phyloP scores from a whole-genome alignment of 2,888 invertebrate genomes.

The Unio pictorum region DNA sequence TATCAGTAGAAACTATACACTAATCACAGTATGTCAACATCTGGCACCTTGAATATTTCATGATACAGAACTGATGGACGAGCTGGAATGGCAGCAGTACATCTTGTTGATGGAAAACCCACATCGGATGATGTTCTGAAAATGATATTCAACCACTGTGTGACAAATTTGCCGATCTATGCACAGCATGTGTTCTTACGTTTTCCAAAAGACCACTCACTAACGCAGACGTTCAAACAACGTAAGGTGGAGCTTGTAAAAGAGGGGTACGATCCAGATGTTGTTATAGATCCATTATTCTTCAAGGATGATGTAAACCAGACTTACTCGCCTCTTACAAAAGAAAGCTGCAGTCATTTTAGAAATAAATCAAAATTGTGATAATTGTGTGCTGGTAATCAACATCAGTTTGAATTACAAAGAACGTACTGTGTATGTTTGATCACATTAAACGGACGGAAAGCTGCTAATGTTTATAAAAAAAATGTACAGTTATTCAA shows the following conservation, averaged over 20 bases:
- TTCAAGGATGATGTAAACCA: conserved; percentile 34
- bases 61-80: conserved; percentile 31
- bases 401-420: too few species aligned
- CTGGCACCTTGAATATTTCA: too few species aligned
- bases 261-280: conserved; percentile 54
- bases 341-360: conserved; percentile 23
- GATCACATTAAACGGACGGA: too few species aligned
- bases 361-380: conserved; percentile 33
- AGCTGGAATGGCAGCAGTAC: conserved; percentile 58
- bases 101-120: conserved; percentile 27
- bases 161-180: conserved; percentile 47
- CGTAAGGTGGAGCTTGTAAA: conserved; percentile 54
- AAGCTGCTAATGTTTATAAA: too few species aligned
- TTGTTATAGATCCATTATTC: conserved; percentile 49
- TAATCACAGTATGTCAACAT: too few species aligned
- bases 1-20: too few species aligned
- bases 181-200: conserved; percentile 55
- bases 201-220: conserved; percentile 34
- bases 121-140: conserved; percentile 15
- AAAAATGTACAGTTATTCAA: too few species aligned
- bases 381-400: not conserved
- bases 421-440: too few species aligned
- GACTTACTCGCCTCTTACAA: conserved; percentile 40
- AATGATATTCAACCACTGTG: conserved; percentile 32
- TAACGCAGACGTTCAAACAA: conserved; percentile 60